phyloP scores from a whole-genome alignment of 2,113 vertebrate species.

The Anhinga rufa region DNA sequence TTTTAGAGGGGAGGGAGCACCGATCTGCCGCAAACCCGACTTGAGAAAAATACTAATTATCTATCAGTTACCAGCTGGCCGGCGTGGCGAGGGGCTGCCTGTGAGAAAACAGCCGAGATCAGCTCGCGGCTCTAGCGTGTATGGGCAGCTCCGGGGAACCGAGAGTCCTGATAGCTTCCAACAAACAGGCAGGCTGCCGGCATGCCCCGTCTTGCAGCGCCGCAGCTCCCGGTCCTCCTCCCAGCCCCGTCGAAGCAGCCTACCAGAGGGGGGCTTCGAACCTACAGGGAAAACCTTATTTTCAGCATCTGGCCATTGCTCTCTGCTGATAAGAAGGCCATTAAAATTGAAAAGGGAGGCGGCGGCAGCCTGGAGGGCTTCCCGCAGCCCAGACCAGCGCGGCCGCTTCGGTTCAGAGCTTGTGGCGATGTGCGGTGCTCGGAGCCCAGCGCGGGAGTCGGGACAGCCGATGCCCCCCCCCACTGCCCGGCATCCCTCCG shows the following conservation, averaged over 20 bases:
- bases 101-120: not conserved
- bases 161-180: not conserved
- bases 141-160: constrained; percentile 34
- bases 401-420: rapidly evolving
- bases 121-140: constrained; percentile 32
- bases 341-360: not conserved
- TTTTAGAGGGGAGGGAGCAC: not conserved
- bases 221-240: not conserved
- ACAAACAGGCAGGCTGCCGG: not conserved
- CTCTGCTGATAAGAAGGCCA: not conserved
- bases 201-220: not conserved
- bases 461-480: rapidly evolving
- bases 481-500: not conserved
- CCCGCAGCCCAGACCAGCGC: rapidly evolving
- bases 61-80: constrained; percentile 70
- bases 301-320: constrained; percentile 7
- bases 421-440: rapidly evolving
- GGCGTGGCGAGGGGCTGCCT: constrained; percentile 5
- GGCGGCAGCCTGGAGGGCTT: not conserved
- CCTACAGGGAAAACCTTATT: constrained; percentile 57
- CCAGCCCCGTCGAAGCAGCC: not conserved
- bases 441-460: rapidly evolving
- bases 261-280: not conserved
- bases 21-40: not conserved
- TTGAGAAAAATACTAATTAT: constrained; percentile 73